Evolutionary conservation across 2,113 vertebrate species (phyloP).

Genomic region (Nothobranchius kuhntae): DNA sequence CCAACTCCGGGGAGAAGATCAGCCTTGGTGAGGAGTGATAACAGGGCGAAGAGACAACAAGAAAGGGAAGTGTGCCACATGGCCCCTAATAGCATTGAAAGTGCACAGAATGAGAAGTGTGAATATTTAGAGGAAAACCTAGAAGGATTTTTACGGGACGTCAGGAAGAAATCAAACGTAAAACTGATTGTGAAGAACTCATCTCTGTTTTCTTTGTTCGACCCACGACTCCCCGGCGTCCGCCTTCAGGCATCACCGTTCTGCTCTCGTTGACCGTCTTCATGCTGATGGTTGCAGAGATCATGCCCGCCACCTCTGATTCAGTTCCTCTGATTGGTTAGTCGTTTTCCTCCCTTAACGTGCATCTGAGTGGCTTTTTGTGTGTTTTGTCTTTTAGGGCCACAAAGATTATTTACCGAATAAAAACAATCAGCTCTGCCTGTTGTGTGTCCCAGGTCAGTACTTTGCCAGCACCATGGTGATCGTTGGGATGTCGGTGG

Average conservation of each 20-base stretch:
- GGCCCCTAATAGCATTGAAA: no score
- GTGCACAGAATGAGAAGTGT: neutral
- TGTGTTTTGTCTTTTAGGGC: neutral
- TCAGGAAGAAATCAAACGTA: constrained; percentile 38
- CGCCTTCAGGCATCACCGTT: constrained; percentile 72
- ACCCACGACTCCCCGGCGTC: constrained; percentile 32
- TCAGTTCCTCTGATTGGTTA: constrained; percentile 74
- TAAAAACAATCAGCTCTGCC: neutral
- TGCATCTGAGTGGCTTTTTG: neutral
- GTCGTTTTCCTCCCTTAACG: neutral
- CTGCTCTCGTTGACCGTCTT: constrained; percentile 77
- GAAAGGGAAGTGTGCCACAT: neutral
- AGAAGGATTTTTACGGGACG: constrained; percentile 25
- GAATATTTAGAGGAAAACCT: neutral
- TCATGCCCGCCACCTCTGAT: constrained; percentile 76
- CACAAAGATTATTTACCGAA: neutral
- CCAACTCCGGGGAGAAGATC: constrained; percentile 76
- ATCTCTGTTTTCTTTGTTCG: constrained; percentile 2
- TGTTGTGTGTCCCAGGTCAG: constrained; percentile 70
- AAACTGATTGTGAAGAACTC: constrained; percentile 18
- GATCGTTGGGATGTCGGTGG: constrained; percentile 85
- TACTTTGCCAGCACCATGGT: constrained; percentile 86
- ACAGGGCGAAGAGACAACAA: neutral
- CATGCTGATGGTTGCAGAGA: constrained; percentile 78
- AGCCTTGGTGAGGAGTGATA: constrained; percentile 69